Evolutionary conservation across 2,797 vertebrate genomes (phyloP), one percentile per base, ranked within the genome.

Genomic region (Myotis pilosus): DNA sequence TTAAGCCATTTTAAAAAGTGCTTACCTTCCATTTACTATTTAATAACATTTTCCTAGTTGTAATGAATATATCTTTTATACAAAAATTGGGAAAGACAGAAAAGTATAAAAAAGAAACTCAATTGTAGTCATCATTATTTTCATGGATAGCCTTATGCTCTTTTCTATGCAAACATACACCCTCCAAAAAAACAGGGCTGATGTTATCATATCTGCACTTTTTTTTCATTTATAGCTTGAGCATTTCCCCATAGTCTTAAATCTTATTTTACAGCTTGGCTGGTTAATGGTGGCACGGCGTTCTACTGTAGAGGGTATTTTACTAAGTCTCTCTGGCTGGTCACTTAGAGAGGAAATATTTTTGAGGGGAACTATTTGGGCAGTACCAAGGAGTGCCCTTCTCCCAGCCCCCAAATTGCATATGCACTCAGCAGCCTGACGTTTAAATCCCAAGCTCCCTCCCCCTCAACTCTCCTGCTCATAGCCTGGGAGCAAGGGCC

Each of bases 11-110:
- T 68, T 78, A 57, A 68, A 62, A 36, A 75, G 71, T 85, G 22
- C 72, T 94, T 91, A 80, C 47, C 87, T 81, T 91, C 78, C 36
- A 3, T 76, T 93, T 87, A 57, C 92, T 92, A 91, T 85, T 68
- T 80, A 85, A 94, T 78, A 62, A 82, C 86, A 82, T 66, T 64
- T 96, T 86, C 82, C 83, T 89, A 76, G 49, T 68, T 72, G 44
- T 89, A 83, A 53, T 44, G 62, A 95, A 53, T 8, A 41, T 60
- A 72, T 23, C 78, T 91, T 92, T 85, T 84, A 87, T 25, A 47
- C 25, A 92, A 78, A 93, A 91, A 87, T 74, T 89, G 13, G n/a
- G n/a, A 89, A 93, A 92, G 44, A 82, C 20, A 51, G 78, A 79
- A 72, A 93, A 89, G 16, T 55, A 78, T 90, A 71, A 71, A 92